Evolutionary conservation across 2,797 vertebrate genomes (phyloP).

Genomic region (Microhierax caerulescens): DNA sequence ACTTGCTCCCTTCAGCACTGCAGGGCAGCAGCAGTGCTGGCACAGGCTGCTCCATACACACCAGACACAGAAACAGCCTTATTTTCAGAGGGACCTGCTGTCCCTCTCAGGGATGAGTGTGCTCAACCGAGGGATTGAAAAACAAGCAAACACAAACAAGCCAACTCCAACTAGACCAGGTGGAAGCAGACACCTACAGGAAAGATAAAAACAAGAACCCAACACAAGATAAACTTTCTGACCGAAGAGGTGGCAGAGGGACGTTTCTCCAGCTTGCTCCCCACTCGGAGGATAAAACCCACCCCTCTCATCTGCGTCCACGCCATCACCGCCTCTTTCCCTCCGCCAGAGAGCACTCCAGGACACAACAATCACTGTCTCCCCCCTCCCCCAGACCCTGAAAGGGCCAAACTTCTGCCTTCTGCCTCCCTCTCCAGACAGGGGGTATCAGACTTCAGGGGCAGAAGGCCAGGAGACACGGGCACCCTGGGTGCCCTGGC

Average conservation of each 20-base stretch:
- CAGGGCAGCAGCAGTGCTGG: neutral
- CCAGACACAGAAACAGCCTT: neutral
- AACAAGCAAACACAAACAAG: neutral
- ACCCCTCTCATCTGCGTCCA: rapidly evolving
- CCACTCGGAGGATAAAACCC: neutral
- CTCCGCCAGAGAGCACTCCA: slow-evolving; percentile 66
- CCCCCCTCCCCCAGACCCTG: neutral
- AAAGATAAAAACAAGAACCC: neutral
- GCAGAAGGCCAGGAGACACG: neutral
- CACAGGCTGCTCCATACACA: neutral
- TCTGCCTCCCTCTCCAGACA: neutral
- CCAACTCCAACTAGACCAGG: neutral
- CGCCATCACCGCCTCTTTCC: neutral
- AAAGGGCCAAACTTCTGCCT: neutral
- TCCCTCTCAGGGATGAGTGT: neutral
- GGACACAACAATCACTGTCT: neutral
- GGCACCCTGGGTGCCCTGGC: neutral
- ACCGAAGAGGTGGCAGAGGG: neutral
- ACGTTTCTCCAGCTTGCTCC: neutral
- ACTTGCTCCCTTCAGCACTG: neutral
- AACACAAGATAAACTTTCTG: neutral
- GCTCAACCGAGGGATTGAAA: neutral
- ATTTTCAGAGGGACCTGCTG: neutral
- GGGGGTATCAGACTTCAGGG: neutral
- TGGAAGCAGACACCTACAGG: neutral